Percentiles rank a stretch among this genome's conserved stretches.
These are phyloP conservation scores for Sipha maydis DNA, from an alignment of 2,888 invertebrate species.

Conservation along the genomic window DNA sequence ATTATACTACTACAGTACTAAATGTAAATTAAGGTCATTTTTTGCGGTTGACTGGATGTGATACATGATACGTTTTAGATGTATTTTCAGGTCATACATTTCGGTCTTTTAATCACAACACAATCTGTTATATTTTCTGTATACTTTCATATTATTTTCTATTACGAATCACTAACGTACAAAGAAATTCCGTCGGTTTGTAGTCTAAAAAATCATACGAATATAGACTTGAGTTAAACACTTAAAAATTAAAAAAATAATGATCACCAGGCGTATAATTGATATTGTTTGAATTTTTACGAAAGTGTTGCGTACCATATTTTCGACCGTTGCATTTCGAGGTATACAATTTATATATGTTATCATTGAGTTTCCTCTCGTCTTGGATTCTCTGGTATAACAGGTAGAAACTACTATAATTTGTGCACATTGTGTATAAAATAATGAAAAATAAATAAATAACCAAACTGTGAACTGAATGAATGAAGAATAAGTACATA, in stretches of 20 bases:
- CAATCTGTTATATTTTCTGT: background rate
- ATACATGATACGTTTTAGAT: background rate
- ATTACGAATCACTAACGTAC: background rate
- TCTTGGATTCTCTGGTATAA: background rate
- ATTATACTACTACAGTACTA: background rate
- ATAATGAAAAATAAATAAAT: background rate
- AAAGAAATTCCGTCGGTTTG: background rate
- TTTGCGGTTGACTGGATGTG: constrained; percentile 13
- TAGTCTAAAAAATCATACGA: background rate
- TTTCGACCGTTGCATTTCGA: too few relatives aligned
- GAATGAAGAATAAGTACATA: background rate
- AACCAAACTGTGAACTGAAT: constrained; percentile 10
- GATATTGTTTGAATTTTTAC: background rate
- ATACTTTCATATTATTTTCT: constrained; percentile 19
- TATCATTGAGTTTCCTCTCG: background rate
- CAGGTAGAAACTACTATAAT: background rate
- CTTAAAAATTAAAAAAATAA: background rate
- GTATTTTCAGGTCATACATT: background rate
- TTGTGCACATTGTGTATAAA: background rate
- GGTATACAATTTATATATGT: too few relatives aligned
- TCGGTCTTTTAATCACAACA: background rate
- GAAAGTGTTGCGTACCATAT: background rate
- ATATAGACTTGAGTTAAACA: too few relatives aligned
- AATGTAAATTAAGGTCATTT: constrained; percentile 1
- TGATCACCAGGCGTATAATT: background rate